Conservation (phyloP, 2,113 vertebrate genomes). For the Siphamia tubifer region DNA sequence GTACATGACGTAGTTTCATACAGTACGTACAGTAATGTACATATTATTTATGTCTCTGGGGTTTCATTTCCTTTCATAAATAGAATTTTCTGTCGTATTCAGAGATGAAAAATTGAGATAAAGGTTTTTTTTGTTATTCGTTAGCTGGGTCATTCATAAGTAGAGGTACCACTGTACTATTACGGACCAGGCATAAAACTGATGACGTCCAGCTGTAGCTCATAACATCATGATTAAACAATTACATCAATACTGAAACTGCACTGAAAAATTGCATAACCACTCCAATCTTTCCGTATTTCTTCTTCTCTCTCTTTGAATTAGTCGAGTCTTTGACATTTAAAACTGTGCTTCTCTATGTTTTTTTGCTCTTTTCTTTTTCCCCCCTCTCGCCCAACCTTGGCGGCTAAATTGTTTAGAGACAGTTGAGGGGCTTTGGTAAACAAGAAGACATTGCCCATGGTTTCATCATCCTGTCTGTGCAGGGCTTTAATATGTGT, state of each 20-base stretch:
- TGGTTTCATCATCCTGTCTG: constrained; percentile 63
- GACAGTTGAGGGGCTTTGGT: constrained; percentile 31
- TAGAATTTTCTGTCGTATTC: no score
- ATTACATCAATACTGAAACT: background rate
- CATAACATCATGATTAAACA: background rate
- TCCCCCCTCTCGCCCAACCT: background rate
- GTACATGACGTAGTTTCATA: no score
- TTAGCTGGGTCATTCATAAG: no score
- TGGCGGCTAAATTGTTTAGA: constrained; percentile 44
- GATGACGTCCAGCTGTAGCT: no score
- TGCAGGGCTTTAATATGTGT: constrained; percentile 1
- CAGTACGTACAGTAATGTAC: no score
- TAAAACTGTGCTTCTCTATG: background rate
- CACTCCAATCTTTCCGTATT: background rate
- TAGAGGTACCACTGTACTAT: no score
- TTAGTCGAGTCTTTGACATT: background rate
- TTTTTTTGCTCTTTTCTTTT: background rate
- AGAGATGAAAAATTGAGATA: no score
- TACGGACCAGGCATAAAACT: no score
- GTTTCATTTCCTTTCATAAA: no score
- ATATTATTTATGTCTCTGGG: no score
- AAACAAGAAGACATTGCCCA: constrained; percentile 61
- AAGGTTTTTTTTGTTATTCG: no score
- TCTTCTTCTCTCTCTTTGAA: background rate
- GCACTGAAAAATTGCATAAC: background rate